Percentiles rank a stretch among this genome's conserved stretches.
These are phyloP conservation scores for Trochalopteron elliotii DNA, from an alignment of 2,113 vertebrate species.

Conservation along the genomic window DNA sequence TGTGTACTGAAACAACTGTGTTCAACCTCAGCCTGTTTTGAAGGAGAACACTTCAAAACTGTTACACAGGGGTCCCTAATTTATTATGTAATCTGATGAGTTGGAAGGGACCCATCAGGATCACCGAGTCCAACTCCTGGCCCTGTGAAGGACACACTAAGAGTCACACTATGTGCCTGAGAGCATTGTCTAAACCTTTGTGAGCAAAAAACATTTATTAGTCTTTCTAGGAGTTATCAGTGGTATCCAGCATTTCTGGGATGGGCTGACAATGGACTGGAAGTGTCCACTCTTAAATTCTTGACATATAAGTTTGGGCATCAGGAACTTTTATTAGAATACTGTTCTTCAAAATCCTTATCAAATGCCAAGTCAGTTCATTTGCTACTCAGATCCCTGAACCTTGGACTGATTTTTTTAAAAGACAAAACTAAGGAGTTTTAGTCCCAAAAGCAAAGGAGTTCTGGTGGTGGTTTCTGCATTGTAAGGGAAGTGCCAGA, in stretches of 20 bases:
- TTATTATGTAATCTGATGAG: neutral
- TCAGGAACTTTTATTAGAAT: neutral
- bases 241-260: neutral
- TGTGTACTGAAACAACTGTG: neutral
- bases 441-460: neutral
- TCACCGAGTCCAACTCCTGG: fast-evolving
- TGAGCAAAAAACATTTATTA: neutral
- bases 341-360: neutral
- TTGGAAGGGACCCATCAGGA: neutral
- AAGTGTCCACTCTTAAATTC: neutral
- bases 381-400: neutral
- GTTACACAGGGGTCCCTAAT: neutral
- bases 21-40: neutral
- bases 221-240: neutral
- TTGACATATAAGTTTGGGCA: neutral
- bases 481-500: neutral
- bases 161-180: neutral
- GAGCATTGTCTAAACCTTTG: neutral
- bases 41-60: neutral
- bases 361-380: neutral
- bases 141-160: neutral
- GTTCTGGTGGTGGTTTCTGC: neutral
- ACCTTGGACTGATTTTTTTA: neutral
- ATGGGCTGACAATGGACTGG: neutral
- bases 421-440: neutral